Conservation (phyloP, 2,797 vertebrate genomes). For the Erethizon dorsatum region DNA sequence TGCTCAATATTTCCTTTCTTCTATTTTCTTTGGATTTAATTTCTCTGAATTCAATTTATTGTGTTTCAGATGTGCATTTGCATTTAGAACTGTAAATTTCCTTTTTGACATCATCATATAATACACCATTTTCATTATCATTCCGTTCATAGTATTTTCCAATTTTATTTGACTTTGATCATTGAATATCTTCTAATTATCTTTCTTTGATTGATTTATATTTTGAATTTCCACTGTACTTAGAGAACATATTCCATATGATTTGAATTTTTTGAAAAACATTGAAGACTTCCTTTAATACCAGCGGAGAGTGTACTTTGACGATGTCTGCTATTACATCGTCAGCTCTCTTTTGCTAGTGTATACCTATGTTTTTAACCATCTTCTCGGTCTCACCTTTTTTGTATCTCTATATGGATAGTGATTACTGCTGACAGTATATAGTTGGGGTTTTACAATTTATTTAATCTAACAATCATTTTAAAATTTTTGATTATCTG, state of each 20-base stretch:
- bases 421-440: not conserved
- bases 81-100: slow-evolving; percentile 8
- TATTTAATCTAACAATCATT: slow-evolving; percentile 31
- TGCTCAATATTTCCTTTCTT: slow-evolving; percentile 3
- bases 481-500: not conserved
- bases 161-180: slow-evolving; percentile 17
- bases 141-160: slow-evolving; percentile 43
- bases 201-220: slow-evolving; percentile 15
- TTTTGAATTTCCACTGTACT: slow-evolving; percentile 16
- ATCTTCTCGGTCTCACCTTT: not conserved
- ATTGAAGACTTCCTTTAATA: not conserved
- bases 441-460: not conserved
- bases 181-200: slow-evolving; percentile 45
- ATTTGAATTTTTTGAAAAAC: not conserved
- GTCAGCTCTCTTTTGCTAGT: not conserved
- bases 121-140: not conserved
- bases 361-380: not conserved
- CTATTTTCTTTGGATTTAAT: slow-evolving; percentile 52
- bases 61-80: not conserved
- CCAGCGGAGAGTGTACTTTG: not conserved
- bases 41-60: not conserved
- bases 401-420: not conserved
- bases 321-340: not conserved
- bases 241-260: not conserved
- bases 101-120: not conserved